phyloP scores from a whole-genome alignment of 2,888 invertebrate genomes.

The Lasioglossum figueresi region DNA sequence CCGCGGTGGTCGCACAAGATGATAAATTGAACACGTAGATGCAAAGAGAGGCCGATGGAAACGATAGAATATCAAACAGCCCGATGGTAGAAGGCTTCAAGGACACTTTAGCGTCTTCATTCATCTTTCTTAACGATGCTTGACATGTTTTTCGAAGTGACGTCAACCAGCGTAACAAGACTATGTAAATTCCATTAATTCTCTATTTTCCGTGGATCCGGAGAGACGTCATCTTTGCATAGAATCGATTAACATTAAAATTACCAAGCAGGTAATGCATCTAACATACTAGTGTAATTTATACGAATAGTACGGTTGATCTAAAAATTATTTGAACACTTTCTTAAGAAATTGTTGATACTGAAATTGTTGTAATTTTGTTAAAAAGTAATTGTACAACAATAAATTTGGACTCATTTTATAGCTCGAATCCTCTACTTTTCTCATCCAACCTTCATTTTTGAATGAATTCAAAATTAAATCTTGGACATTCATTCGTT shows the following conservation, averaged over 20 bases:
- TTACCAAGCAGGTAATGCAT: background rate
- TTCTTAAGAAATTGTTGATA: too few relatives aligned
- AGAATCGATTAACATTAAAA: background rate
- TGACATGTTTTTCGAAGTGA: conserved; percentile 2
- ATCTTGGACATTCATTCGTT: too few relatives aligned
- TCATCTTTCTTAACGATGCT: conserved; percentile 18
- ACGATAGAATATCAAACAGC: conserved; percentile 21
- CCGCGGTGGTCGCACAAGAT: background rate
- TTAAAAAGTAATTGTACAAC: too few relatives aligned
- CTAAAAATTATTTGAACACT: too few relatives aligned
- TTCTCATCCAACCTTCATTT: too few relatives aligned
- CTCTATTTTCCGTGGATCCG: background rate
- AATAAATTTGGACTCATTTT: too few relatives aligned
- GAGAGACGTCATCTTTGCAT: background rate
- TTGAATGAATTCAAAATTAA: too few relatives aligned
- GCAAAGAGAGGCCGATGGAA: background rate
- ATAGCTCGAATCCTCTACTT: too few relatives aligned
- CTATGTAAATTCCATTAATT: background rate
- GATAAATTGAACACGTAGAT: conserved; percentile 6
- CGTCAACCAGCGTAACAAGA: background rate
- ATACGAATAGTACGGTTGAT: background rate
- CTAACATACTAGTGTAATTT: background rate
- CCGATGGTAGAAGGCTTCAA: background rate
- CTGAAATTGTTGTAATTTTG: too few relatives aligned
- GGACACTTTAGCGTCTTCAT: background rate